Evolutionary conservation across 2,113 vertebrate species (phyloP), one percentile per base, ranked within the genome.

Genomic region (Campylomormyrus tamandua): DNA sequence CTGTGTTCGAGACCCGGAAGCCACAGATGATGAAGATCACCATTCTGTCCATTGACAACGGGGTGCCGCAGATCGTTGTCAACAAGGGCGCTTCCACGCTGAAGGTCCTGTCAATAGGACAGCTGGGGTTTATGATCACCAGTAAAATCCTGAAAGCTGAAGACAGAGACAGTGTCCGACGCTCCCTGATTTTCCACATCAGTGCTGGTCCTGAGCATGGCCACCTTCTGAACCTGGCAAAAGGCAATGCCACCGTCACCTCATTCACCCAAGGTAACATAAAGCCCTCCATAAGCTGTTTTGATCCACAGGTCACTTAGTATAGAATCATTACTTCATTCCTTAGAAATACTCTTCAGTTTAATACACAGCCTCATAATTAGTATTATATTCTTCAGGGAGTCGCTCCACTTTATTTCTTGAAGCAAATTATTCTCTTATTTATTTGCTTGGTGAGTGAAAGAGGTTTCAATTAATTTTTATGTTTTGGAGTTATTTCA

Each of bases 241-340:
- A 94, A 91, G 97, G 98, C 77, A 98, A 99, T 93, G 95, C 97
- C 93, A 98, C 97, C 58, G 93, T 99, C 93, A 91, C 90, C 88
- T 95, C 96, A 49, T 99, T 99, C 87, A 97, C 96, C 45, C 98
- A 99, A 98, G 98, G 98, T 99, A 97, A 95, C 91, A 49, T 35
- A 4, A 70, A 70, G 45, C n/a, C n/a, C 31, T 42, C 48, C 45
- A 45, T 62, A 88, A 5, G 17, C 45, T 35, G 9, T 53, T 89
- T 89, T 45, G 8, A 31, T 56, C n/a, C 85, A 39, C 46, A 89
- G 35, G 3, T 48, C 10, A 74, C 21, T 52, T 89, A 39, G 2
- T 46, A 77, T 35, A 50, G 50, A 74, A 74, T 48, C 21, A 66
- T 45, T 77, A n/a, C 13, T 77, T 74, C 11, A 7, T 42, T 62